These are phyloP conservation scores for Bombus superbus DNA, from an alignment of 1,140 invertebrate species.

Conservation along the genomic window DNA sequence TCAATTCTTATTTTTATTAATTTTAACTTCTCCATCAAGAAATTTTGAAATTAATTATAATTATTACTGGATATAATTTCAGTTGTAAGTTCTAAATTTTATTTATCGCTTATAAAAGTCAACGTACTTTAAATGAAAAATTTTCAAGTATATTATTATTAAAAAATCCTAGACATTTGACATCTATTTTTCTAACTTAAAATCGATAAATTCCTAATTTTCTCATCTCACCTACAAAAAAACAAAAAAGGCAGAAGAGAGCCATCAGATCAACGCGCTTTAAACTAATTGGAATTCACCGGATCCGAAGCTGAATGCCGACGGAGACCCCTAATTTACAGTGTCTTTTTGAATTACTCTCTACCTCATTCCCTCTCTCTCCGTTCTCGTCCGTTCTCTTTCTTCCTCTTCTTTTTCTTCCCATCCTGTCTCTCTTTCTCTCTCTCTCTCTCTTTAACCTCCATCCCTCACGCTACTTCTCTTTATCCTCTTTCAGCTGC, in stretches of 20 bases:
- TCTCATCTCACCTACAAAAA: too few relatives aligned
- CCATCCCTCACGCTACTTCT: neutral
- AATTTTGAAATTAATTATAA: too few relatives aligned
- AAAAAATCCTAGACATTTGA: too few relatives aligned
- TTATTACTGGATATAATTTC: too few relatives aligned
- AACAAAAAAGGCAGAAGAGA: neutral
- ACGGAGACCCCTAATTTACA: constrained; percentile 46
- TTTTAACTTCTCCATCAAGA: too few relatives aligned
- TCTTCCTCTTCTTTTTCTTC: neutral
- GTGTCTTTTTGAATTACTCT: constrained; percentile 29
- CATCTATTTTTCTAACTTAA: too few relatives aligned
- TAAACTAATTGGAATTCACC: constrained; percentile 19
- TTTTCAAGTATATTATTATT: too few relatives aligned
- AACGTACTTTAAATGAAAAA: too few relatives aligned
- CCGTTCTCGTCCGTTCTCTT: neutral
- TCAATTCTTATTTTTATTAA: too few relatives aligned
- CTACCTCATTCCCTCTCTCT: neutral
- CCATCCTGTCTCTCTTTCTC: neutral
- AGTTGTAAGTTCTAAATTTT: too few relatives aligned
- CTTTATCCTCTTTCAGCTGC: neutral
- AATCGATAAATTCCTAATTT: too few relatives aligned
- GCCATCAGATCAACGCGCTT: neutral
- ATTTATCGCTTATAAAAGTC: too few relatives aligned
- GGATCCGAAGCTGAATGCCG: neutral
- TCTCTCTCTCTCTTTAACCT: neutral